These are phyloP conservation scores for Neotragus pygmaeus DNA, from an alignment of 2,113 vertebrate species.

Conservation along the genomic window DNA sequence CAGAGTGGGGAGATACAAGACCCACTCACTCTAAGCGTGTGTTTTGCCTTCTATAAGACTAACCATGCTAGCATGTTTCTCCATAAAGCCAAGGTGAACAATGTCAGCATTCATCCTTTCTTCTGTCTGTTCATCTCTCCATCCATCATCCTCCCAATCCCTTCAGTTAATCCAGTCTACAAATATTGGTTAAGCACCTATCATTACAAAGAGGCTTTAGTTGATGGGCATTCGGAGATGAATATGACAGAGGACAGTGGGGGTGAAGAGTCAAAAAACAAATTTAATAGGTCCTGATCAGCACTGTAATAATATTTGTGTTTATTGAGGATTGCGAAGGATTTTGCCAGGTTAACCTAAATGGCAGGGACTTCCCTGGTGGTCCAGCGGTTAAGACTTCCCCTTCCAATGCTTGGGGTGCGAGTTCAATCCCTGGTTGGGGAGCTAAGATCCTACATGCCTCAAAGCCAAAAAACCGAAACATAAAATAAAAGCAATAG, in stretches of 20 bases:
- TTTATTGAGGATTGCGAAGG: background rate
- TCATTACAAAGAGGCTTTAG: background rate
- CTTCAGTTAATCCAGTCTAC: background rate
- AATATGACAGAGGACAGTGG: background rate
- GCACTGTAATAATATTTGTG: background rate
- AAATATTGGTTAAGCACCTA: background rate
- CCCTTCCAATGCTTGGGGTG: rapidly evolving
- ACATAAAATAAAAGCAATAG: background rate
- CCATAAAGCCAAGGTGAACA: background rate
- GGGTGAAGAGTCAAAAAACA: background rate
- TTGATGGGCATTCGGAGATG: background rate
- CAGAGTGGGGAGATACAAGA: background rate
- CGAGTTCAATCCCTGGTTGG: background rate
- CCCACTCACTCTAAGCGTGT: background rate
- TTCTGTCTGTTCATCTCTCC: background rate
- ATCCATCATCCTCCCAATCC: background rate
- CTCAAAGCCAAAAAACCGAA: background rate
- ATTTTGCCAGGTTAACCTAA: background rate
- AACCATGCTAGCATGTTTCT: background rate
- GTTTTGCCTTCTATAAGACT: background rate
- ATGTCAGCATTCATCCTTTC: background rate
- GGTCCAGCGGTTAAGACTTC: background rate
- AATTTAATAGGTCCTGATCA: background rate
- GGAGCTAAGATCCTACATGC: background rate
- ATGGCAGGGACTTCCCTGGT: rapidly evolving